Percentiles rank a stretch among this genome's conserved stretches.
Evolutionary conservation across 1,140 invertebrate species (phyloP).

Genomic region (Eupristina koningsbergeri): DNA sequence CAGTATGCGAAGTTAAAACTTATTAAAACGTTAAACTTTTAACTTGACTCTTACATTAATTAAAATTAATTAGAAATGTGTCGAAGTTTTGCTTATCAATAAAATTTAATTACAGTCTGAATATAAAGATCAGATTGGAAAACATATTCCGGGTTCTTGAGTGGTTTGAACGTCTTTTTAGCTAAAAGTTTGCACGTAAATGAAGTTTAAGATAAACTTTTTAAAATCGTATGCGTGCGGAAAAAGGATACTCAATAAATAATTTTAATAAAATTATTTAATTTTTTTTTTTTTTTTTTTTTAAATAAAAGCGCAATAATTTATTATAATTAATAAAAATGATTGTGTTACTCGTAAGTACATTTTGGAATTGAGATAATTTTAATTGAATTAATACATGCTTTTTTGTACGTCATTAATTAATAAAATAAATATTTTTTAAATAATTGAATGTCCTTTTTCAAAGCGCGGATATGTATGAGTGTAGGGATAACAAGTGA

Average conservation of each 20-base stretch:
- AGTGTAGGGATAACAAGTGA: slow-evolving; percentile 39
- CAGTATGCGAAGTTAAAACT: background rate
- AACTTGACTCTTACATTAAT: slow-evolving; percentile 19
- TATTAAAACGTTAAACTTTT: background rate
- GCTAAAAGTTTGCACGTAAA: slow-evolving; percentile 33
- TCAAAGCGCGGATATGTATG: slow-evolving; percentile 52
- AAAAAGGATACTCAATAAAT: slow-evolving; percentile 60
- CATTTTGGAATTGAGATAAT: slow-evolving; percentile 32
- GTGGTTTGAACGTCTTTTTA: slow-evolving; percentile 47
- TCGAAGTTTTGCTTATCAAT: slow-evolving; percentile 22
- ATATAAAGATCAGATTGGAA: slow-evolving; percentile 63
- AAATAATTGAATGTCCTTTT: slow-evolving; percentile 51
- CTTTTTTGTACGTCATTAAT: slow-evolving; percentile 42
- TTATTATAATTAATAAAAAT: slow-evolving; percentile 47
- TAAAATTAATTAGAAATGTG: slow-evolving; percentile 5
- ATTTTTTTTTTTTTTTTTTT: slow-evolving; percentile 17
- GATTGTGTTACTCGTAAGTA: slow-evolving; percentile 45
- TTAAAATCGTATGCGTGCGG: slow-evolving; percentile 49
- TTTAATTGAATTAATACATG: slow-evolving; percentile 16
- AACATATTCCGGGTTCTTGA: slow-evolving; percentile 42
- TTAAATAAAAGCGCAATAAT: slow-evolving; percentile 16
- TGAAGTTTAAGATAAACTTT: slow-evolving; percentile 25
- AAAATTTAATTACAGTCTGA: slow-evolving; percentile 57
- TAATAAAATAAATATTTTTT: slow-evolving; percentile 26
- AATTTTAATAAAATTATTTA: slow-evolving; percentile 45